Evolutionary conservation across 2,888 invertebrate genomes (phyloP).

Genomic region (Mantis religiosa): DNA sequence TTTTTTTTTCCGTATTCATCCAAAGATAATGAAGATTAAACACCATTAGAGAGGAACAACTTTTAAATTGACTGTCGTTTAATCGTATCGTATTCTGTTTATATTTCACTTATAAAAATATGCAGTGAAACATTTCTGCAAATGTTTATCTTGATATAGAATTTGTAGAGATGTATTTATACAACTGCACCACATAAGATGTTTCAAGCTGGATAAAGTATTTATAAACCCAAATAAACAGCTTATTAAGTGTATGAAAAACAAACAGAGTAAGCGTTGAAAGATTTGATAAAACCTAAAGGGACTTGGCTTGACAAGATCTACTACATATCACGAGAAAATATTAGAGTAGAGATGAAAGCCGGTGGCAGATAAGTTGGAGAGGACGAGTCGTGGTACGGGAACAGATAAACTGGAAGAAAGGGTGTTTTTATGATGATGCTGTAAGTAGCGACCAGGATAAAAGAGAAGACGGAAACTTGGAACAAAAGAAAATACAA

Average conservation of each 20-base stretch:
- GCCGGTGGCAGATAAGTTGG: neutral
- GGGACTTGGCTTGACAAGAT: neutral
- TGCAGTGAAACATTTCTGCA: too few species aligned
- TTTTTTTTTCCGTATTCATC: too few species aligned
- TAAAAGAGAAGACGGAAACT: neutral
- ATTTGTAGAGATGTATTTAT: too few species aligned
- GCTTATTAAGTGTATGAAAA: neutral
- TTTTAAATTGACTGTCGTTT: too few species aligned
- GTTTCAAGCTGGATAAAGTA: neutral
- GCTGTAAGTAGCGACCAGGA: neutral
- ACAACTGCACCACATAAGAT: too few species aligned
- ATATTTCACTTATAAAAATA: too few species aligned
- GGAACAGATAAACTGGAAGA: neutral
- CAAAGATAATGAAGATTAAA: too few species aligned
- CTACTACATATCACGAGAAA: neutral
- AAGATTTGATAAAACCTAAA: neutral
- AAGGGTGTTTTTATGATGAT: neutral
- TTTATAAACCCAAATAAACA: neutral
- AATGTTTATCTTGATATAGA: too few species aligned
- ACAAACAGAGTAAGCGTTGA: neutral
- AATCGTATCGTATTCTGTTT: too few species aligned
- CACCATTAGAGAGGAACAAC: too few species aligned
- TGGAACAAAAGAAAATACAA: neutral
- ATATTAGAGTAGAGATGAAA: neutral
- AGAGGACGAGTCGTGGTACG: neutral